Conservation (phyloP, 1,140 invertebrate species). For the Mactra quadrangularis region DNA sequence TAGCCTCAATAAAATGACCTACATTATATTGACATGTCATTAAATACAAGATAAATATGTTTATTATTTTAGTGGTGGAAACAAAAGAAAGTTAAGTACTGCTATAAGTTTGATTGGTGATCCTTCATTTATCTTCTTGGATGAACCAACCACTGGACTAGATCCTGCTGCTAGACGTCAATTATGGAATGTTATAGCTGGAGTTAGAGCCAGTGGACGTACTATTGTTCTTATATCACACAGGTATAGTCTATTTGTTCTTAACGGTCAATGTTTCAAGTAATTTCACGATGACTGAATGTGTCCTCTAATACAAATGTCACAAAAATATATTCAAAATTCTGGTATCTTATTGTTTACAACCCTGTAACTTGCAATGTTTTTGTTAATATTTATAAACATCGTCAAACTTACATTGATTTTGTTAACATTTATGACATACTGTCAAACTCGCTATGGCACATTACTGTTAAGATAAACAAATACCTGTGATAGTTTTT, state of each 20-base stretch:
- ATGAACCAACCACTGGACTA: slow-evolving; percentile 84
- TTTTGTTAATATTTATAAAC: too few relatives aligned
- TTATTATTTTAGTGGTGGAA: slow-evolving; percentile 86
- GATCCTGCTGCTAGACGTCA: slow-evolving; percentile 83
- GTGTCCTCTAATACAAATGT: too few relatives aligned
- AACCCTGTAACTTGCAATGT: neutral
- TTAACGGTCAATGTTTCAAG: too few relatives aligned
- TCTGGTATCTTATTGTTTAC: neutral
- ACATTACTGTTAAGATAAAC: neutral
- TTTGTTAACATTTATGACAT: neutral
- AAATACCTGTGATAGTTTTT: too few relatives aligned
- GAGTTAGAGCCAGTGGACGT: slow-evolving; percentile 73
- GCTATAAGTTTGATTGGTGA: slow-evolving; percentile 92
- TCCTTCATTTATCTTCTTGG: slow-evolving; percentile 83
- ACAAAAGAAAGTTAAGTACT: slow-evolving; percentile 97
- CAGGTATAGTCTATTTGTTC: slow-evolving; percentile 73
- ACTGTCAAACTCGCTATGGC: too few relatives aligned
- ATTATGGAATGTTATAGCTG: slow-evolving; percentile 82
- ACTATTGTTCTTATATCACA: slow-evolving; percentile 81
- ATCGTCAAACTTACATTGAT: too few relatives aligned
- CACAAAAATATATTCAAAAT: neutral
- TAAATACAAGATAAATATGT: too few relatives aligned
- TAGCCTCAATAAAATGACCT: too few relatives aligned
- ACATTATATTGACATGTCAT: neutral
- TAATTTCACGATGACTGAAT: neutral